phyloP scores from a whole-genome alignment of 2,797 vertebrate genomes.

The Phoebastria nigripes region DNA sequence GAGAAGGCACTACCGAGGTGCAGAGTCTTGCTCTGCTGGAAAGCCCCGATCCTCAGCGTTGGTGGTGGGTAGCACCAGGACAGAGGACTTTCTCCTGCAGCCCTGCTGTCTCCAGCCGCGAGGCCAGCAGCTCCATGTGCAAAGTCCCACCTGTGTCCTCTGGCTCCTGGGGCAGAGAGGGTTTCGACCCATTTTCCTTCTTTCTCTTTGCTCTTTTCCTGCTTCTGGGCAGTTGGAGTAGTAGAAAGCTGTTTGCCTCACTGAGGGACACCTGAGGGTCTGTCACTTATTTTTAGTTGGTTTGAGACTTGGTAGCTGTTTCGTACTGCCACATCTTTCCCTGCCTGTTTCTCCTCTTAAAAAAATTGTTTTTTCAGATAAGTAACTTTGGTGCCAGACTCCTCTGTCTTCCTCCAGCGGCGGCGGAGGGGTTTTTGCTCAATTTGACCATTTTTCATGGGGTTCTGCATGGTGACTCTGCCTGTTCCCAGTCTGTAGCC shows the following conservation, averaged over 20 bases:
- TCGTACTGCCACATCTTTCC: background rate
- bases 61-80: background rate
- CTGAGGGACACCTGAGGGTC: background rate
- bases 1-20: background rate
- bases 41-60: background rate
- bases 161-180: background rate
- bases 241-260: background rate
- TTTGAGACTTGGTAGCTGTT: background rate
- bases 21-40: background rate
- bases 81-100: background rate
- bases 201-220: background rate
- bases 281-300: background rate
- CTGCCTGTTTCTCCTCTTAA: background rate
- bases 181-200: background rate
- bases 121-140: background rate
- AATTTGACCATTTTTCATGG: background rate
- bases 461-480: background rate
- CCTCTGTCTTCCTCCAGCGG: background rate
- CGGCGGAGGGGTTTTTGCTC: background rate
- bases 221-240: background rate
- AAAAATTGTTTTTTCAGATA: background rate
- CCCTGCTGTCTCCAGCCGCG: background rate
- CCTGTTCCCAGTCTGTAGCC: background rate
- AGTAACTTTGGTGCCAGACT: background rate
- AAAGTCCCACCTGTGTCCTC: fast-evolving